Conservation (phyloP, 2,888 invertebrate genomes). For the Eulithis prunata region DNA sequence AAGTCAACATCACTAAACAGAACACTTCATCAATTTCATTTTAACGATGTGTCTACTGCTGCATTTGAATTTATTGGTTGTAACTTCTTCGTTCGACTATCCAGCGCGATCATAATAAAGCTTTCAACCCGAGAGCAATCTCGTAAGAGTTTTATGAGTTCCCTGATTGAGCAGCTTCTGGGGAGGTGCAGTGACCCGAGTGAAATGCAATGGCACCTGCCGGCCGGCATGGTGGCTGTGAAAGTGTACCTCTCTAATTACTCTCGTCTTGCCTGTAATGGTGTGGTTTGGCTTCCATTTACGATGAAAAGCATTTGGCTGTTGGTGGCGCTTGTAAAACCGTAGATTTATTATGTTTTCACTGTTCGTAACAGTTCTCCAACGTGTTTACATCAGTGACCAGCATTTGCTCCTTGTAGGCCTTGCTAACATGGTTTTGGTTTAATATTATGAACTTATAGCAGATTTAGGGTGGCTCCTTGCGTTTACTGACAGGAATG, state of each 20-base stretch:
- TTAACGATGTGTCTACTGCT: conserved; percentile 26
- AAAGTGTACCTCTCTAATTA: conserved; percentile 77
- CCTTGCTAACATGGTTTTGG: too few relatives aligned
- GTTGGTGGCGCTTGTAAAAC: conserved; percentile 32
- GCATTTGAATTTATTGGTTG: conserved; percentile 21
- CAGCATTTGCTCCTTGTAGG: not conserved
- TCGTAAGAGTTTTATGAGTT: conserved; percentile 18
- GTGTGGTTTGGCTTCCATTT: conserved; percentile 39
- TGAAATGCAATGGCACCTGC: conserved; percentile 69
- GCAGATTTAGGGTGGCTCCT: too few relatives aligned
- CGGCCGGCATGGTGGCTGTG: conserved; percentile 55
- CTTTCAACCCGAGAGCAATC: conserved; percentile 10
- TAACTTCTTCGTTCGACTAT: conserved; percentile 9
- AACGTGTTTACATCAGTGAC: not conserved
- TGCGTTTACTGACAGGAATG: too few relatives aligned
- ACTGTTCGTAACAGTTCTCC: conserved; percentile 13
- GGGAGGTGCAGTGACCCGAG: conserved; percentile 70
- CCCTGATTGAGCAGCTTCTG: conserved; percentile 26
- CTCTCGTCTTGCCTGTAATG: conserved; percentile 54
- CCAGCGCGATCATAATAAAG: conserved; percentile 14
- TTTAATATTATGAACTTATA: too few relatives aligned
- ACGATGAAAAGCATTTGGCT: conserved; percentile 31
- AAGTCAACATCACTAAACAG: conserved; percentile 33
- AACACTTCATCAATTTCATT: conserved; percentile 29
- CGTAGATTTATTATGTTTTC: conserved; percentile 39